Percentiles rank a stretch among this genome's conserved stretches.
Conservation (phyloP, 2,888 invertebrate genomes). For the Tetranychus piercei region DNA sequence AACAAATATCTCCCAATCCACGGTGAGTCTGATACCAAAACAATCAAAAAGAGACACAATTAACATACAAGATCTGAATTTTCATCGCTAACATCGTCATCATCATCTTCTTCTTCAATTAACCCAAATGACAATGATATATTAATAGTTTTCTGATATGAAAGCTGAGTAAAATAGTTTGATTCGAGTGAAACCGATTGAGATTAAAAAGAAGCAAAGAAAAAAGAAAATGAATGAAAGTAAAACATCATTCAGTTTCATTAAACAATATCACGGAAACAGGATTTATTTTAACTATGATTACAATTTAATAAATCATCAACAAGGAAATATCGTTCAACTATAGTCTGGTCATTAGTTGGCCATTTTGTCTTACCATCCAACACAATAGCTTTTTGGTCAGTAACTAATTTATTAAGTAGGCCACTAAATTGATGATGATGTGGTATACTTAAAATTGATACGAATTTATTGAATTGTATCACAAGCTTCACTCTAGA, state of each 20-base stretch:
- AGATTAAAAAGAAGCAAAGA: too few species aligned
- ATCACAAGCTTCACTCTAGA: too few species aligned
- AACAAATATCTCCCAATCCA: constrained; percentile 22
- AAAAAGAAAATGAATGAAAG: too few species aligned
- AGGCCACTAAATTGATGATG: background rate
- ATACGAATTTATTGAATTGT: background rate
- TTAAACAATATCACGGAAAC: constrained; percentile 1
- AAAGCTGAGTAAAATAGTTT: too few species aligned
- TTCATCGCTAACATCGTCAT: background rate
- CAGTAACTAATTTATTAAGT: background rate
- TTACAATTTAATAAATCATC: background rate
- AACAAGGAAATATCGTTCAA: constrained; percentile 1
- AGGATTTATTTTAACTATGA: background rate
- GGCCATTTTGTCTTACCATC: background rate
- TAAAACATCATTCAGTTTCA: background rate
- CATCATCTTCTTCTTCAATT: background rate
- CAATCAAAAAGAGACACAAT: background rate
- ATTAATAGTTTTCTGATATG: too few species aligned
- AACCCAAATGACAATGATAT: too few species aligned
- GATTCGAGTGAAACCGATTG: too few species aligned
- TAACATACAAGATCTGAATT: background rate
- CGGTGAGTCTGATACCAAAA: constrained; percentile 15
- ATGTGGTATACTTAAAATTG: background rate
- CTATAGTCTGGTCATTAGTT: background rate
- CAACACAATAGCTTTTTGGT: background rate